Evolutionary conservation across 2,113 vertebrate species (phyloP), one percentile per base, ranked within the genome.

Genomic region (Mormyrus lacerda): DNA sequence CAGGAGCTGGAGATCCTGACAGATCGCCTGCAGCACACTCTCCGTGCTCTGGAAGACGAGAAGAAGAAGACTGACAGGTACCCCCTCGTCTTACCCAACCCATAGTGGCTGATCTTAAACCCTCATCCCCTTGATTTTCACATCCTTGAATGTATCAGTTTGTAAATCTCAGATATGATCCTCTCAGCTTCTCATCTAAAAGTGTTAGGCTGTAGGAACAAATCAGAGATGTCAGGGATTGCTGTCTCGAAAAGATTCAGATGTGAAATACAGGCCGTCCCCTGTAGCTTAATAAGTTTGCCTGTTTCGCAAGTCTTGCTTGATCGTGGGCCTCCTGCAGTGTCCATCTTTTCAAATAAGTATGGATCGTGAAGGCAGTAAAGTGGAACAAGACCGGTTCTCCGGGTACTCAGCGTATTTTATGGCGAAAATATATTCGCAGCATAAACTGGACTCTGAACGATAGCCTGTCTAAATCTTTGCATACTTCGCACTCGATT

Each of bases 31-130:
- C 98, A 99, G 94, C 98, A 99, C 94, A 99, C 98, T 0, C 94
- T 99, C 27, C 94, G 98, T 84, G 98, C 98, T 1, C 93, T 99
- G 92, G 98, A 99, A 92, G 98, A 99, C 58, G 98, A 99, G 92
- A 99, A 99, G 95, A 99, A 99, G 92, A 99, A 99, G 93, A 99
- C 98, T 58, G 98, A 99, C 95, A 99, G 98, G 98, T 99, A 19
- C 84, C 10, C 11, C 24, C 61, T 21, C 2, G 13, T 39, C 45
- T 39, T 44, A 69, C 24, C 21, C 24, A 15, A 35, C 27, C 51
- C 45, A 31, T 9, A 48, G 73, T 15, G 39, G 31, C 50, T 45
- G 24, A 51, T 19, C 85, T n/a, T 47, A 51, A 51, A 53, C 7
- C 48, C 48, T 3, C 85, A 51, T 86, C 21, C 82, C 31, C 51